Conservation (phyloP, 2,888 invertebrate genomes). For the Idaea aversata region DNA sequence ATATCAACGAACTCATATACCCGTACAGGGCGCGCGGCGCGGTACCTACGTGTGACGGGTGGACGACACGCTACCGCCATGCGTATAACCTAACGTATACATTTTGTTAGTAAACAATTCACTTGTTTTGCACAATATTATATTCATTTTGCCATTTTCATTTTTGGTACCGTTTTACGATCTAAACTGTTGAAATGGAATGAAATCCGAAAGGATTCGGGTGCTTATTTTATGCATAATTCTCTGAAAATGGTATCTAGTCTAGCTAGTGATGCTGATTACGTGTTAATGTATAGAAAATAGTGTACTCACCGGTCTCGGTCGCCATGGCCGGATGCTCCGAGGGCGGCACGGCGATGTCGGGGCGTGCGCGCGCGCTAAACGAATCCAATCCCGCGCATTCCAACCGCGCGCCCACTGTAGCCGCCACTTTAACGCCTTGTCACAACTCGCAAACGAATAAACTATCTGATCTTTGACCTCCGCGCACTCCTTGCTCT, state of each 20-base stretch:
- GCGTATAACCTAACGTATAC: slow-evolving; percentile 57
- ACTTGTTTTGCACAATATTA: slow-evolving; percentile 36
- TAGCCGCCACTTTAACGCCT: slow-evolving; percentile 70
- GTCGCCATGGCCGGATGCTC: slow-evolving; percentile 77
- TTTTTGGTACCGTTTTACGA: too few relatives aligned
- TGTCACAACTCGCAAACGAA: slow-evolving; percentile 43
- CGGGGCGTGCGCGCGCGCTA: slow-evolving; percentile 74
- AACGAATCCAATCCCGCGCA: slow-evolving; percentile 74
- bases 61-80: slow-evolving; percentile 44
- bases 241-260: neutral
- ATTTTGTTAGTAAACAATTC: slow-evolving; percentile 77
- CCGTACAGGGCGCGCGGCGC: too few relatives aligned
- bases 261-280: slow-evolving; percentile 4
- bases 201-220: too few relatives aligned
- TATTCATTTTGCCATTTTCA: too few relatives aligned
- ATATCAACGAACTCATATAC: slow-evolving; percentile 74
- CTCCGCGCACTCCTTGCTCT: slow-evolving; percentile 29
- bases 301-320: slow-evolving; percentile 67
- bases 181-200: too few relatives aligned
- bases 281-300: slow-evolving; percentile 6
- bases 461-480: slow-evolving; percentile 29
- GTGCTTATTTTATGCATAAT: too few relatives aligned
- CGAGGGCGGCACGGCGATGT: slow-evolving; percentile 74
- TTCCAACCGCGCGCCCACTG: slow-evolving; percentile 69
- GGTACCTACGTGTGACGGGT: slow-evolving; percentile 67